Evolutionary conservation across 1,140 invertebrate genomes (phyloP), one percentile per base, ranked within the genome.

Genomic region (Venturia canescens): DNA sequence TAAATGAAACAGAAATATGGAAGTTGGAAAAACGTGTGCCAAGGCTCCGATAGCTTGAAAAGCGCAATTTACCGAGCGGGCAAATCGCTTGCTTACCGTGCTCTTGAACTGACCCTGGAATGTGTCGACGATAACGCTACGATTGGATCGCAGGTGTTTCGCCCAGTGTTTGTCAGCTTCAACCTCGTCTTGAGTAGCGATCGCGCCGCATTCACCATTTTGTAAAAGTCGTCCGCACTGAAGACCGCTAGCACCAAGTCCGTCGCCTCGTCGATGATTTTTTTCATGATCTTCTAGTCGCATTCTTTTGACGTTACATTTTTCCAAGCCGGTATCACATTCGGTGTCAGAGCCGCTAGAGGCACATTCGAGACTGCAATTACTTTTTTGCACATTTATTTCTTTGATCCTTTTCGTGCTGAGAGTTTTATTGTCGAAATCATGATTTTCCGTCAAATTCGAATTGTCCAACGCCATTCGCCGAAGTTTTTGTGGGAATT

Each of bases 31-130:
- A 13, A 13, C 5, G 11, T 9, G 11, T n/a, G 13, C 5, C 13
- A 11, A 13, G 7, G 11, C 38, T 13, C 38, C 7, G 13, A 44
- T 11, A 4, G 38, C 38, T 44, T 44, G 13, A 4, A 44, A 44
- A 9, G 5, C 38, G 11, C 38, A 11, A 44, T 44, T 44, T 9
- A 11, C 38, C 38, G 13, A 44, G 11, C 38, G 11, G 38, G 38
- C 38, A 11, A 44, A 44, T 44, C 38, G 38, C 38, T 44, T 44
- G 38, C 91, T 92, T 90, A 96, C 95, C 80, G 94, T 95, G 87
- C 94, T 95, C 86, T 95, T 95, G 85, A 95, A 96, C 84, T 96
- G 94, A 79, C 95, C 95, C 88, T 96, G 94, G 88, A 95, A 95
- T 31, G 94, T 95, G 84, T 94, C 93, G n/a, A 95, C 94, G 69